Conservation (phyloP, 2,888 invertebrate genomes). For the Synergus umbraculus region DNA sequence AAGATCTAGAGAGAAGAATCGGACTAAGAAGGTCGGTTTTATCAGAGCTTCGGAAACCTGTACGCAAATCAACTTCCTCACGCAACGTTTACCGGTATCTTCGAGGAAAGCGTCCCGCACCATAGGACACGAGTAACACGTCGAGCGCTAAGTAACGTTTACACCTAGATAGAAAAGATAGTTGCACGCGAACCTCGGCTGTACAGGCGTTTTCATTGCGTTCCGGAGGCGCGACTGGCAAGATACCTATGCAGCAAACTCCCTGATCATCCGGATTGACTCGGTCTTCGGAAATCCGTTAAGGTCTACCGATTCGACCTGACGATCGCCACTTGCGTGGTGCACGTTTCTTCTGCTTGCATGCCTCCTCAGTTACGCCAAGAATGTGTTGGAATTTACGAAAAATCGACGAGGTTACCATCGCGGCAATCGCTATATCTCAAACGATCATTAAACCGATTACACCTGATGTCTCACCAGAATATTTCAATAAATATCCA, state of each 20-base stretch:
- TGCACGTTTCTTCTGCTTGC: conserved; percentile 12
- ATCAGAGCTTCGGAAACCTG: conserved; percentile 50
- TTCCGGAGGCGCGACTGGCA: conserved; percentile 38
- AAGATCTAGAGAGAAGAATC: conserved; percentile 36
- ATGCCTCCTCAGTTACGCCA: conserved; percentile 37
- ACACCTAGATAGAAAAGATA: conserved; percentile 52
- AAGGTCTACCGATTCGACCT: conserved; percentile 43
- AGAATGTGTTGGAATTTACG: conserved; percentile 33
- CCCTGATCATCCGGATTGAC: conserved; percentile 46
- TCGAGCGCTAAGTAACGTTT: conserved; percentile 50
- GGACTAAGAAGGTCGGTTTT: conserved; percentile 40
- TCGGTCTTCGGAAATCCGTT: conserved; percentile 46
- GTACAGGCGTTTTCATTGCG: conserved; percentile 45
- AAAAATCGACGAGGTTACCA: conserved; percentile 34
- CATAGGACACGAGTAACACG: conserved; percentile 56
- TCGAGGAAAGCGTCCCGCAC: conserved; percentile 67
- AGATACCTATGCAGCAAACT: conserved; percentile 45
- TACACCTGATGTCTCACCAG: conserved; percentile 27
- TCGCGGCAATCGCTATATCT: conserved; percentile 31
- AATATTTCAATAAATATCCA: conserved; percentile 35
- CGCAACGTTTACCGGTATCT: conserved; percentile 66
- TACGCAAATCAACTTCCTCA: conserved; percentile 60
- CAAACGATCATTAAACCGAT: conserved; percentile 6
- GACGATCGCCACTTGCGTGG: conserved; percentile 42
- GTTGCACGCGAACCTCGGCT: conserved; percentile 49